Evolutionary conservation across 2,113 vertebrate genomes (phyloP).

Genomic region (Phoxinus phoxinus): DNA sequence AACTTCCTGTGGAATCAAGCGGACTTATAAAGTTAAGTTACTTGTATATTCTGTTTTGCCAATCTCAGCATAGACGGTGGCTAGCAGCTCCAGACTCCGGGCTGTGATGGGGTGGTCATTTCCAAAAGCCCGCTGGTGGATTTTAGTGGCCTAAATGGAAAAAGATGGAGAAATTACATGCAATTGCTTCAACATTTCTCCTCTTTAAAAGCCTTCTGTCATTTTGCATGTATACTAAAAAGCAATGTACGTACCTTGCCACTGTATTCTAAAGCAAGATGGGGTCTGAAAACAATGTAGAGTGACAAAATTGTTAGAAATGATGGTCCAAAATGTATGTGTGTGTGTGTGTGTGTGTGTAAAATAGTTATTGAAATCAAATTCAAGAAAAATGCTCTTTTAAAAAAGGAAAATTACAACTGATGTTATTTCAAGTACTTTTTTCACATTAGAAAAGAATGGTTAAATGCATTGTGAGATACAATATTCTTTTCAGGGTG

Average conservation of each 20-base stretch:
- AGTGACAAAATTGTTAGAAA: not conserved
- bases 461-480: not conserved
- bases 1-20: not conserved
- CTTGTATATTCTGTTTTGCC: slow-evolving; percentile 82
- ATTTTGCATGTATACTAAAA: not conserved
- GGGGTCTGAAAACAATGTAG: slow-evolving; percentile 72
- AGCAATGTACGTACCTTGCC: slow-evolving; percentile 73
- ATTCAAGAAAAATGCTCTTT: not conserved
- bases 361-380: not conserved
- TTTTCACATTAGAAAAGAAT: not conserved
- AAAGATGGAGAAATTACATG: not conserved
- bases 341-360: not conserved
- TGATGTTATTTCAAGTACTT: not conserved
- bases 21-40: slow-evolving; percentile 61
- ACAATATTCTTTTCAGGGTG: not conserved
- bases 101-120: slow-evolving; percentile 75
- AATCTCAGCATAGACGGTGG: slow-evolving; percentile 78
- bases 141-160: slow-evolving; percentile 77
- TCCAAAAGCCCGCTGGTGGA: slow-evolving; percentile 79
- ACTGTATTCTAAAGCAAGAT: slow-evolving; percentile 80
- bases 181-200: not conserved
- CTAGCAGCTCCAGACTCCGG: slow-evolving; percentile 80
- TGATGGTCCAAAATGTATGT: not conserved
- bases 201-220: not conserved
- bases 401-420: not conserved